Evolutionary conservation across 2,113 vertebrate species (phyloP).

Genomic region (Zingel zingel): DNA sequence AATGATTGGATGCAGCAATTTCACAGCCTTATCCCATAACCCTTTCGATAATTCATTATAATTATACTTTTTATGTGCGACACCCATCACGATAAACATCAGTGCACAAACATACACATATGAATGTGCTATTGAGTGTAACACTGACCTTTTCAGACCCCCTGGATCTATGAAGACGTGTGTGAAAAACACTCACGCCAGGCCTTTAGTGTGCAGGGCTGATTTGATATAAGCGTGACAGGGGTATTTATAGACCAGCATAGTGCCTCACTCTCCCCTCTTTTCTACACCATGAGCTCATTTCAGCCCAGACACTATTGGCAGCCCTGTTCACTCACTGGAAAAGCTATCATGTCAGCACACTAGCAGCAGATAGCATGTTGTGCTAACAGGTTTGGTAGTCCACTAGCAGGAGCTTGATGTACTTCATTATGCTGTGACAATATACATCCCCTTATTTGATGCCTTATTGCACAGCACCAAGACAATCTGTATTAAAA

Average conservation of each 20-base stretch:
- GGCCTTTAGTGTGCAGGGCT: slow-evolving; percentile 71
- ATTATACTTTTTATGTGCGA: slow-evolving; percentile 75
- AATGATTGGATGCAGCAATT: slow-evolving; percentile 57
- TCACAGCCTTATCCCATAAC: slow-evolving; percentile 71
- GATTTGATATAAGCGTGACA: slow-evolving; percentile 83
- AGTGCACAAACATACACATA: slow-evolving; percentile 67
- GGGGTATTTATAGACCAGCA: slow-evolving; percentile 81
- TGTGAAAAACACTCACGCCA: slow-evolving; percentile 73
- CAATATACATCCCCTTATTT: slow-evolving; percentile 68
- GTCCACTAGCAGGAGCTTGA: slow-evolving; percentile 57
- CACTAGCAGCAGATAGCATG: slow-evolving; percentile 79
- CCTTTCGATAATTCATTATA: slow-evolving; percentile 79
- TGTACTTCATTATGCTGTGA: slow-evolving; percentile 76
- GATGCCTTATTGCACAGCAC: slow-evolving; percentile 68
- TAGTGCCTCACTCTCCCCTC: slow-evolving; percentile 60
- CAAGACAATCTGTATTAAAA: slow-evolving; percentile 67
- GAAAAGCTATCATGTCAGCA: slow-evolving; percentile 87
- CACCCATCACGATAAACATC: slow-evolving; percentile 77
- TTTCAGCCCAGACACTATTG: slow-evolving; percentile 80
- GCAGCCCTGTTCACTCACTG: slow-evolving; percentile 83
- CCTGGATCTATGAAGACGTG: slow-evolving; percentile 66
- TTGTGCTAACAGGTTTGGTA: slow-evolving; percentile 81
- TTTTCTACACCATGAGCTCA: slow-evolving; percentile 65
- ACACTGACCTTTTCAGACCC: slow-evolving; percentile 77
- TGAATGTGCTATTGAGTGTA: slow-evolving; percentile 79